Evolutionary conservation across 2,888 invertebrate species (phyloP).

Genomic region (Dendrolimus houi): DNA sequence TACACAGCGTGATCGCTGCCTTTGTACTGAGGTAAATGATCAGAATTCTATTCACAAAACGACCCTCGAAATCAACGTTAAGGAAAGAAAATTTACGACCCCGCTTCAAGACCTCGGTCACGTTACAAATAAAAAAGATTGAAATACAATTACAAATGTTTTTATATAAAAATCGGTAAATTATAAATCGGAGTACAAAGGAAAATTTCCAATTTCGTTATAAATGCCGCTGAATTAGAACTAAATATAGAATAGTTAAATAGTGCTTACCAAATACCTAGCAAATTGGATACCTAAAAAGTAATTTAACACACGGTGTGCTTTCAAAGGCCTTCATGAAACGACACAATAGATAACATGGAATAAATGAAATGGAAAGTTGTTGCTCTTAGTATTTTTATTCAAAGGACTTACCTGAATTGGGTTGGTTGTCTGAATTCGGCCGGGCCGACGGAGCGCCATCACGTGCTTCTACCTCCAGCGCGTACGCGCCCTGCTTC

Average conservation of each 20-base stretch:
- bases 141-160: slow-evolving; percentile 1
- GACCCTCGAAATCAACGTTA: slow-evolving; percentile 12
- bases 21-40: not conserved
- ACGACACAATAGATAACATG: no score
- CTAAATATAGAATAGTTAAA: no score
- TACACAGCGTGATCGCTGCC: not conserved
- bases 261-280: no score
- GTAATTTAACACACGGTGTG: no score
- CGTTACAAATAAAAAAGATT: slow-evolving; percentile 12
- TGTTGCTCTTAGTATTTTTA: no score
- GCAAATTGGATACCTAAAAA: no score
- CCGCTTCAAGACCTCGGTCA: slow-evolving; percentile 10
- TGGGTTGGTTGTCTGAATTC: slow-evolving; percentile 94
- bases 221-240: no score
- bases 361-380: no score
- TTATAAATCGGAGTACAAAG: not conserved
- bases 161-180: not conserved
- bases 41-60: slow-evolving; percentile 8
- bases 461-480: slow-evolving; percentile 97
- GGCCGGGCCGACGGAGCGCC: slow-evolving; percentile 97
- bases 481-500: slow-evolving; percentile 97
- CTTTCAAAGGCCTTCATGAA: no score
- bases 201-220: not conserved
- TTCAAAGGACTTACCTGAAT: slow-evolving; percentile 84
- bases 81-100: slow-evolving; percentile 12